A percentile compares a stretch with the other conserved stretches of the same genome.
Evolutionary conservation across 2,113 vertebrate species (phyloP).

Genomic region (Syngnathus scovelli): DNA sequence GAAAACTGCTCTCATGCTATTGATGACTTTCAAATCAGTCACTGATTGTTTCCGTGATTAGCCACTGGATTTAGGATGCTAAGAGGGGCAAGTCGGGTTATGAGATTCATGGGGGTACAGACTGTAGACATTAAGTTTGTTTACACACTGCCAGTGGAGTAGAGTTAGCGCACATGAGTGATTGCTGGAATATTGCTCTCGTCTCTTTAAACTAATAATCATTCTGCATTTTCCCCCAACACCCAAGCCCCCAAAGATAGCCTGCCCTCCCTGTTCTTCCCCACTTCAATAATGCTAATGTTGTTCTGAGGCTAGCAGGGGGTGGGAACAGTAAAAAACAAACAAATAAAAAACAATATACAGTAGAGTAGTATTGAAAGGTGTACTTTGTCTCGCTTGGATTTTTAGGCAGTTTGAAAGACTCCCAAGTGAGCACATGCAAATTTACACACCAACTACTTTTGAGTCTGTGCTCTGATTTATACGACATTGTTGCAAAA

Average conservation of each 20-base stretch:
- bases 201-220: constrained; percentile 45
- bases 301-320: constrained; percentile 41
- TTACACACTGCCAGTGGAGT: constrained; percentile 40
- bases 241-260: not conserved
- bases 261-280: constrained; percentile 33
- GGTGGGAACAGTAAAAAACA: constrained; percentile 32
- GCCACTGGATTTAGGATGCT: constrained; percentile 48
- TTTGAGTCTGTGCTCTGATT: constrained; percentile 28
- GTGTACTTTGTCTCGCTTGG: constrained; percentile 40
- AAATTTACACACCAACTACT: constrained; percentile 43
- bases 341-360: constrained; percentile 38
- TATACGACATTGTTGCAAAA: constrained; percentile 32
- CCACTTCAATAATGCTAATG: constrained; percentile 18
- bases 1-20: constrained; percentile 54
- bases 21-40: constrained; percentile 49
- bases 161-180: constrained; percentile 33
- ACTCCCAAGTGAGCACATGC: constrained; percentile 53
- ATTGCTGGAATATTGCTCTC: constrained; percentile 49
- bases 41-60: constrained; percentile 65
- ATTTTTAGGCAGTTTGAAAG: constrained; percentile 47
- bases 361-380: constrained; percentile 9
- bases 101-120: constrained; percentile 52
- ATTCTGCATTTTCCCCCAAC: not conserved
- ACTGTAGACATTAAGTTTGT: constrained; percentile 48
- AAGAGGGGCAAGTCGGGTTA: constrained; percentile 40